Conservation (phyloP, 2,113 vertebrate species). For the Ascaphus truei region DNA sequence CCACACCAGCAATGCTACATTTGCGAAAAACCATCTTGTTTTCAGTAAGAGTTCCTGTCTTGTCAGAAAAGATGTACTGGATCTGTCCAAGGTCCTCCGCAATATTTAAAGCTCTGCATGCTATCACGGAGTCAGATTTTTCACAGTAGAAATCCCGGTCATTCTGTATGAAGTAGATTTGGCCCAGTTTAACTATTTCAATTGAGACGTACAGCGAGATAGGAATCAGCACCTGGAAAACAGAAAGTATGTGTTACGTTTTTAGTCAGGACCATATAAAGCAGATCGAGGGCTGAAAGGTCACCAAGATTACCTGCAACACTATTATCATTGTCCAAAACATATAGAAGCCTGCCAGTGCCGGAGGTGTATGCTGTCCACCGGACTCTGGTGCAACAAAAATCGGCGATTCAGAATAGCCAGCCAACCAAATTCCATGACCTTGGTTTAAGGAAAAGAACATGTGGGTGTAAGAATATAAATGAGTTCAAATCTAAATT, state of each 20-base stretch:
- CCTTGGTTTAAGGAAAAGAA: constrained; percentile 58
- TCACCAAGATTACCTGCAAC: constrained; percentile 75
- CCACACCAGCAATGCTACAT: constrained; percentile 86
- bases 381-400: constrained; percentile 63
- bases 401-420: constrained; percentile 52
- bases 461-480: too few species aligned
- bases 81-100: constrained; percentile 91
- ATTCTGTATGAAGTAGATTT: constrained; percentile 90
- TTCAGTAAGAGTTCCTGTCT: constrained; percentile 94
- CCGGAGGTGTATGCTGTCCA: constrained; percentile 54
- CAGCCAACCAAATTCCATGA: constrained; percentile 79
- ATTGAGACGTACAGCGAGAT: constrained; percentile 95
- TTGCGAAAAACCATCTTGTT: constrained; percentile 95
- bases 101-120: constrained; percentile 90
- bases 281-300: not conserved
- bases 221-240: constrained; percentile 86
- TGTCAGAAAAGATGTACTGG: constrained; percentile 92
- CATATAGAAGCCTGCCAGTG: constrained; percentile 80
- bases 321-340: constrained; percentile 98
- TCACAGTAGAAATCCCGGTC: constrained; percentile 84
- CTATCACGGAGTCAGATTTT: constrained; percentile 71
- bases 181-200: constrained; percentile 91
- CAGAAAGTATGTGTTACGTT: not conserved
- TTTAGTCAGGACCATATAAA: too few species aligned
- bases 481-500: too few species aligned